Evolutionary conservation across 2,113 vertebrate genomes (phyloP).

Genomic region (Danio rerio): GRCz12tu NC_133178.1:17810001-17810500

Average conservation of each 20-base stretch:
- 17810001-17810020: too few species aligned
- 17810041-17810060: too few species aligned
- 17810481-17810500: constrained; percentile 19
- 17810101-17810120: neutral
- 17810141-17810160: too few species aligned
- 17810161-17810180: neutral
- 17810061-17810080: neutral
- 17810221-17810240: neutral
- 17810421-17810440: constrained; percentile 56
- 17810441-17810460: constrained; percentile 44
- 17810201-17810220: neutral
- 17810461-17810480: constrained; percentile 48
- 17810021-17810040: too few species aligned
- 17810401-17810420: constrained; percentile 51
- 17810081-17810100: neutral
- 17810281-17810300: constrained; percentile 43
- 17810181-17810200: neutral
- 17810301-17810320: constrained; percentile 3
- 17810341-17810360: constrained; percentile 25
- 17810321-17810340: constrained; percentile 32
- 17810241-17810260: neutral
- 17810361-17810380: constrained; percentile 26
- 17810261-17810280: constrained; percentile 8
- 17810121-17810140: neutral
- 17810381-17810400: constrained; percentile 38